phyloP scores from a whole-genome alignment of 2,888 invertebrate species.

The Myopa tessellatipennis region DNA sequence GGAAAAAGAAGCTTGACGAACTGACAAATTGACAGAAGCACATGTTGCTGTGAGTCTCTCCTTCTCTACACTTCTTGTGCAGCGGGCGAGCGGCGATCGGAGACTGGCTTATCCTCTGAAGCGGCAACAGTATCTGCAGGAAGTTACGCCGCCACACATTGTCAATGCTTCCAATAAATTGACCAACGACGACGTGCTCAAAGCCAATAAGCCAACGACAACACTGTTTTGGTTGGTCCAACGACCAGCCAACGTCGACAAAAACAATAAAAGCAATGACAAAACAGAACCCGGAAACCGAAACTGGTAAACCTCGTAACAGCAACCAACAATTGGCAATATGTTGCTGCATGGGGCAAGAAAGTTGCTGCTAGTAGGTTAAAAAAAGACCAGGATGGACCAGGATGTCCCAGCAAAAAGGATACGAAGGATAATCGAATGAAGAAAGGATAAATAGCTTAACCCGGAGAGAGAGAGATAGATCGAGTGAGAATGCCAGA shows the following conservation, averaged over 20 bases:
- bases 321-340: slow-evolving; percentile 44
- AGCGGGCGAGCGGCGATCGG: background rate
- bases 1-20: background rate
- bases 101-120: background rate
- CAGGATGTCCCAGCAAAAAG: background rate
- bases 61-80: background rate
- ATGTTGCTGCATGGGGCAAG: slow-evolving; percentile 43
- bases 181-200: slow-evolving; percentile 54
- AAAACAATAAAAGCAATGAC: slow-evolving; percentile 23
- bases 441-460: background rate
- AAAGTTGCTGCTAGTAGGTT: background rate
- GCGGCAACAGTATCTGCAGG: background rate
- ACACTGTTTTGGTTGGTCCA: background rate
- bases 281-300: slow-evolving; percentile 31
- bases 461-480: background rate
- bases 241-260: slow-evolving; percentile 24
- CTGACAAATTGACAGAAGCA: background rate
- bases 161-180: slow-evolving; percentile 60
- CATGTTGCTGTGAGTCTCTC: slow-evolving; percentile 1
- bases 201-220: slow-evolving; percentile 53
- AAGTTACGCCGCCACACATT: background rate
- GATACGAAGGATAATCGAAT: background rate
- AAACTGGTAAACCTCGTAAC: slow-evolving; percentile 14
- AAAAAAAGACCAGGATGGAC: background rate
- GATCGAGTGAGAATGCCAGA: background rate